Conservation (phyloP, 1,140 invertebrate genomes). For the Drosophila micromelanica region DNA sequence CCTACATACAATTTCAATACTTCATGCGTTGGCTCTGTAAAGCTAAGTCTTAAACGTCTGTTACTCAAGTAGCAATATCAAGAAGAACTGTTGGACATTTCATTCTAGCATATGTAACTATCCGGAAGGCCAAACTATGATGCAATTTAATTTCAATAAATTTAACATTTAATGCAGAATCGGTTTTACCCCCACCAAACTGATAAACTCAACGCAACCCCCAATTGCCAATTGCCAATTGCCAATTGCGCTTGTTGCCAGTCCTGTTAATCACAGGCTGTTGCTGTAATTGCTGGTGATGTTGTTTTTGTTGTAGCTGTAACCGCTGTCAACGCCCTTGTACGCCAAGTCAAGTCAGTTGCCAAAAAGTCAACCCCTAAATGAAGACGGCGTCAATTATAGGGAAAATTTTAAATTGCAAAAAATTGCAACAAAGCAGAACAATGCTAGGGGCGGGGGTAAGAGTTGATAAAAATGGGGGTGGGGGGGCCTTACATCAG, state of each 20-base stretch:
- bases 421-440: slow-evolving; percentile 70
- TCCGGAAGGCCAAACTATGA: slow-evolving; percentile 5
- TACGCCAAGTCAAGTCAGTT: slow-evolving; percentile 10
- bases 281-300: slow-evolving; percentile 33
- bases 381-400: slow-evolving; percentile 62
- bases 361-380: slow-evolving; percentile 62
- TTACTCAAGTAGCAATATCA: too few relatives aligned
- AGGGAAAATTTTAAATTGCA: slow-evolving; percentile 79
- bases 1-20: too few relatives aligned
- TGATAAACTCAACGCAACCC: background rate
- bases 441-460: background rate
- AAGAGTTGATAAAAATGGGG: background rate
- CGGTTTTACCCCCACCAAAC: slow-evolving; percentile 37
- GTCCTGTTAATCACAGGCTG: slow-evolving; percentile 68
- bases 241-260: slow-evolving; percentile 51
- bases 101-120: too few relatives aligned
- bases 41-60: too few relatives aligned
- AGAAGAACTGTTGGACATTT: too few relatives aligned
- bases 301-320: slow-evolving; percentile 16
- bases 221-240: too few relatives aligned
- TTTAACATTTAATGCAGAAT: slow-evolving; percentile 41
- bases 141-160: slow-evolving; percentile 64
- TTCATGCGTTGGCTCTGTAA: too few relatives aligned
- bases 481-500: slow-evolving; percentile 25
- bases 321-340: slow-evolving; percentile 73